A percentile compares a stretch with the other conserved stretches of the same genome.
These are phyloP conservation scores for Trachops cirrhosus DNA, from an alignment of 2,797 vertebrate genomes.

Conservation along the genomic window DNA sequence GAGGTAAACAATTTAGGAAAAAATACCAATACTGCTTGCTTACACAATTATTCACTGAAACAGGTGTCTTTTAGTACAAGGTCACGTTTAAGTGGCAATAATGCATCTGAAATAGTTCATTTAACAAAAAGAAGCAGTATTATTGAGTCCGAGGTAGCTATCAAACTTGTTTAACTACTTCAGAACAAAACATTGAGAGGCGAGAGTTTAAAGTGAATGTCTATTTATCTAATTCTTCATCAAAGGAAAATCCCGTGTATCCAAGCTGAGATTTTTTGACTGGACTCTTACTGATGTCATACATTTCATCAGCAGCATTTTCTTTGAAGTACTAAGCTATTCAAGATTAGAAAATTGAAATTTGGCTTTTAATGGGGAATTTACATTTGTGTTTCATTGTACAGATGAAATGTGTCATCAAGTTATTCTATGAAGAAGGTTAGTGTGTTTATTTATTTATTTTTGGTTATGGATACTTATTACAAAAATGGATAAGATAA, in stretches of 20 bases:
- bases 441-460: conserved; percentile 16
- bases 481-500: neutral
- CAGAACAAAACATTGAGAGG: conserved; percentile 4
- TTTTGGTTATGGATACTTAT: neutral
- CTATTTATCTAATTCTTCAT: conserved; percentile 38
- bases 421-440: neutral
- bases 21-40: conserved; percentile 38
- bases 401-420: neutral
- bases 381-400: conserved; percentile 36
- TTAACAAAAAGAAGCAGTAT: conserved; percentile 38
- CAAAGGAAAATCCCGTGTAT: conserved; percentile 51
- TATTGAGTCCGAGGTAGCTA: neutral
- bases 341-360: conserved; percentile 50
- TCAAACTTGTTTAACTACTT: conserved; percentile 53
- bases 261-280: conserved; percentile 47
- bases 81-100: conserved; percentile 58
- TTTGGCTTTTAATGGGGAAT: conserved; percentile 51
- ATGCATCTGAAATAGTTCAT: conserved; percentile 53
- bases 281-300: neutral
- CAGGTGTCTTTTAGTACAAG: conserved; percentile 13
- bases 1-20: conserved; percentile 37
- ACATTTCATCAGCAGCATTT: conserved; percentile 56
- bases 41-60: conserved; percentile 27
- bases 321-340: conserved; percentile 27
- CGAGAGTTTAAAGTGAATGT: conserved; percentile 41